Evolutionary conservation across 2,888 invertebrate species (phyloP).

Genomic region (Alcis repandata): DNA sequence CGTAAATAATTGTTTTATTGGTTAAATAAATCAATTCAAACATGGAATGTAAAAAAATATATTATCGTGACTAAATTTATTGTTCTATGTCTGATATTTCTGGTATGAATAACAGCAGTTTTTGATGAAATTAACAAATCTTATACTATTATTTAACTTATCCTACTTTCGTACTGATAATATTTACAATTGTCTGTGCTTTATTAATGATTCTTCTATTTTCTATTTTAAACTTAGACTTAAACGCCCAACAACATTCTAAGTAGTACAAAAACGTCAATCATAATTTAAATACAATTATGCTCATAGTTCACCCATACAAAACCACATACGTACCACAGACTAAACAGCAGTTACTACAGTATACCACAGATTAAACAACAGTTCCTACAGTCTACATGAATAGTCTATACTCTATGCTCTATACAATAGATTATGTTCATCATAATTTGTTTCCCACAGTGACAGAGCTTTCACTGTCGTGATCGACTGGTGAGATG

Average conservation of each 20-base stretch:
- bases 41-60: not conserved
- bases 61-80: not conserved
- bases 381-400: not conserved
- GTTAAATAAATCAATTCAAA: not conserved
- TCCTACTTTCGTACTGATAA: no score
- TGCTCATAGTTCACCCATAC: not conserved
- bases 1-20: not conserved
- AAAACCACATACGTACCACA: conserved; percentile 2
- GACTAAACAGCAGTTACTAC: not conserved
- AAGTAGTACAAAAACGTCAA: not conserved
- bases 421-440: conserved; percentile 16
- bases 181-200: no score
- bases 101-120: no score
- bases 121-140: no score
- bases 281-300: conserved; percentile 8
- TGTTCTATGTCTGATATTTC: no score
- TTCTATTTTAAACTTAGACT: not conserved
- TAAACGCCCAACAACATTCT: not conserved
- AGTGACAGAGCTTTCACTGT: conserved; percentile 61
- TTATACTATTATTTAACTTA: no score
- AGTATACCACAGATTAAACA: not conserved
- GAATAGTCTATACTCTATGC: no score
- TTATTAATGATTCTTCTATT: not conserved
- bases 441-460: conserved; percentile 51
- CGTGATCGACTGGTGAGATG: conserved; percentile 64